Conservation (phyloP, 2,113 vertebrate species). For the Trinectes maculatus region DNA sequence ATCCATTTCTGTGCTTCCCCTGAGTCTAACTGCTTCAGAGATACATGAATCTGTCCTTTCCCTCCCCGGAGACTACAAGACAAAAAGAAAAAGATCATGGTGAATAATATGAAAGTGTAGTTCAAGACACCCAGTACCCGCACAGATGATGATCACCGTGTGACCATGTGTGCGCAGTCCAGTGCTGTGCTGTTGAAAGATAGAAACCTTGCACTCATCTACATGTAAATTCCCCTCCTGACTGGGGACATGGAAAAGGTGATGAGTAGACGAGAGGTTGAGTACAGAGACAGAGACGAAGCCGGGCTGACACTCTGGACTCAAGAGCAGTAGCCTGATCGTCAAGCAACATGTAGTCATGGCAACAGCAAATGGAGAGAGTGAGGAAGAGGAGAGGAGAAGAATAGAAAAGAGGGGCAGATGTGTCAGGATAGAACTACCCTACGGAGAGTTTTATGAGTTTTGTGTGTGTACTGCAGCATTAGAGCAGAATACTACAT, state of each 20-base stretch:
- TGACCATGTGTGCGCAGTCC: background rate
- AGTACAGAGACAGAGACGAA: constrained; percentile 35
- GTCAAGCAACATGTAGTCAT: constrained; percentile 75
- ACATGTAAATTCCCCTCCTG: constrained; percentile 63
- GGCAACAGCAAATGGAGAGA: constrained; percentile 66
- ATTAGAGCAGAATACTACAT: constrained; percentile 42
- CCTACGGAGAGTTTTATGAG: constrained; percentile 22
- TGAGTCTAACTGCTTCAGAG: constrained; percentile 41
- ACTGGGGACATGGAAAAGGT: constrained; percentile 37
- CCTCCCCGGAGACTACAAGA: constrained; percentile 27
- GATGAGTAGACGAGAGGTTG: constrained; percentile 45
- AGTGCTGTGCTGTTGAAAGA: constrained; percentile 18
- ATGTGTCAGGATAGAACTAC: constrained; percentile 50
- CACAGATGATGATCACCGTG: constrained; percentile 33
- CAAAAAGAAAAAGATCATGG: constrained; percentile 43
- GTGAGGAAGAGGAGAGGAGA: constrained; percentile 36
- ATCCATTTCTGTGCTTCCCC: constrained; percentile 29
- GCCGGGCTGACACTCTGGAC: constrained; percentile 47
- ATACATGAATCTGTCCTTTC: constrained; percentile 37
- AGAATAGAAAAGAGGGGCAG: constrained; percentile 28
- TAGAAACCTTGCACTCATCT: constrained; percentile 51
- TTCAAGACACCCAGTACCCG: constrained; percentile 27
- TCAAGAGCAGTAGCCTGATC: constrained; percentile 65
- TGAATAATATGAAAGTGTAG: constrained; percentile 20
- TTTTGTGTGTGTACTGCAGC: constrained; percentile 23